phyloP scores from a whole-genome alignment of 2,113 vertebrate genomes.

The Podarcis cretensis region DNA sequence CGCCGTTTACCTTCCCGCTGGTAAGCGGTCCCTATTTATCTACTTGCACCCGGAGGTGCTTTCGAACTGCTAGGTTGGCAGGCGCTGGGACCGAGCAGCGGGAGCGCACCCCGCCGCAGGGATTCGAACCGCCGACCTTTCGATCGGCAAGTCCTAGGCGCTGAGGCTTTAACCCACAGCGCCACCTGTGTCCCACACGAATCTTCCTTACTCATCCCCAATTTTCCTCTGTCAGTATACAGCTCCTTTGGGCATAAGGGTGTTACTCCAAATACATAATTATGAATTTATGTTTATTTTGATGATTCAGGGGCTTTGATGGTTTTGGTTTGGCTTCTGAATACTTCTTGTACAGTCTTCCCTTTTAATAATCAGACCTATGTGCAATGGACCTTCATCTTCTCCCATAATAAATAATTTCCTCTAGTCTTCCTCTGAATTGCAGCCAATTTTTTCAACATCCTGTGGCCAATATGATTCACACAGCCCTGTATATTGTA shows the following conservation, averaged over 20 bases:
- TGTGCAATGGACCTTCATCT: constrained; percentile 4
- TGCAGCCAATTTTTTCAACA: background rate
- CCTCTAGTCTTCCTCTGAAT: background rate
- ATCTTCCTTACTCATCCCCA: background rate
- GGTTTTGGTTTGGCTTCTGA: background rate
- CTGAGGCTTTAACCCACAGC: too few relatives aligned
- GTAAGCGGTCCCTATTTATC: too few relatives aligned
- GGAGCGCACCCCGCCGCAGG: too few relatives aligned
- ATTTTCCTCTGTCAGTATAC: background rate
- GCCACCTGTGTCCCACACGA: too few relatives aligned
- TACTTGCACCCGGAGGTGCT: too few relatives aligned
- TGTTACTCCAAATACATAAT: background rate
- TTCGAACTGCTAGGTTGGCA: too few relatives aligned
- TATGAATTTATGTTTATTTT: background rate
- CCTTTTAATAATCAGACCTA: background rate
- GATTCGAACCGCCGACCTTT: too few relatives aligned
- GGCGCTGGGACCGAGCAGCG: too few relatives aligned
- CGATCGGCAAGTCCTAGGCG: too few relatives aligned
- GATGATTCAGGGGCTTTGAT: background rate
- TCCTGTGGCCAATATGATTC: background rate
- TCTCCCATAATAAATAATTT: background rate
- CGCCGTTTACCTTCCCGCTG: too few relatives aligned
- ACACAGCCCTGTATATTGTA: background rate
- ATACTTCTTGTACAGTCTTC: background rate
- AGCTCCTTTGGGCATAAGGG: background rate